Conservation (phyloP, 2,888 invertebrate species). For the Leistus spinibarbis region DNA sequence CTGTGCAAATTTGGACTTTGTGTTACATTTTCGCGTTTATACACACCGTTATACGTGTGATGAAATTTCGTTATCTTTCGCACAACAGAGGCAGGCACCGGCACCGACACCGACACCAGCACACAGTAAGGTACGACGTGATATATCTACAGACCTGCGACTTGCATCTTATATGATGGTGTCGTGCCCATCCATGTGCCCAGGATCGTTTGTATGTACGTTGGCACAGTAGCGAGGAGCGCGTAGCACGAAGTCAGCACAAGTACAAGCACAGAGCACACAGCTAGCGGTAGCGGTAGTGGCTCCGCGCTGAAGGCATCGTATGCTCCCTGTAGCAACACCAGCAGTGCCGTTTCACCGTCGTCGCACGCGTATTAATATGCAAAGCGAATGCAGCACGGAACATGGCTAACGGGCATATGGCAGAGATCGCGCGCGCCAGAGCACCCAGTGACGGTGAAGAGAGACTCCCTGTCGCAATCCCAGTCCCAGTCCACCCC, state of each 20-base stretch:
- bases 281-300: background rate
- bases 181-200: background rate
- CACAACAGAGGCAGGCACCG: conserved; percentile 19
- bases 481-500: background rate
- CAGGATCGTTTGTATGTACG: background rate
- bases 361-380: conserved; percentile 24
- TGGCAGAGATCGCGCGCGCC: conserved; percentile 15
- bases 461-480: background rate
- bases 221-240: background rate
- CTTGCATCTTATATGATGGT: conserved; percentile 37
- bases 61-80: conserved; percentile 38
- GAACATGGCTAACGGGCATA: conserved; percentile 35
- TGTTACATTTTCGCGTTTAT: conserved; percentile 28
- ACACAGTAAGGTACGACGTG: conserved; percentile 10
- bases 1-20: conserved; percentile 28
- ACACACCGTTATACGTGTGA: conserved; percentile 37
- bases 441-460: background rate
- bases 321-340: background rate
- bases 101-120: background rate
- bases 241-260: background rate
- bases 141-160: conserved; percentile 35
- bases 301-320: background rate
- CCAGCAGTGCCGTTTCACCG: background rate
- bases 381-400: conserved; percentile 29
- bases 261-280: background rate